Evolutionary conservation across 2,797 vertebrate species (phyloP).

Genomic region (Onychomys torridus): DNA sequence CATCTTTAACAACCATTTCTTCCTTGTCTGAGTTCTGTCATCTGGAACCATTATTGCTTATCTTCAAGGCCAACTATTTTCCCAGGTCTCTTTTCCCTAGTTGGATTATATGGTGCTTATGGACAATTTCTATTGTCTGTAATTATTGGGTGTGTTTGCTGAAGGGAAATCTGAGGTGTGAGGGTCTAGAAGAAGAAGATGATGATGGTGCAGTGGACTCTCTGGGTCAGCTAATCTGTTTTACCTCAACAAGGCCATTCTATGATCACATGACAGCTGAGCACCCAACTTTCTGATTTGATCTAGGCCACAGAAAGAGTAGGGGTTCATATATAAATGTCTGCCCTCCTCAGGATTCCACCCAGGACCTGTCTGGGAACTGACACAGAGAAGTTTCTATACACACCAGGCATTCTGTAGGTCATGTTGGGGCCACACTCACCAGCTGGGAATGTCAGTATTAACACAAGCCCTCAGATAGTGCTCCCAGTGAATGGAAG

Average conservation of each 20-base stretch:
- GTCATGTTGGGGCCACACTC: not conserved
- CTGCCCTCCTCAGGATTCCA: not conserved
- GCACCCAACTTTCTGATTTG: not conserved
- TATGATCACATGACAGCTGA: rapidly evolving
- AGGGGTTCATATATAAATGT: not conserved
- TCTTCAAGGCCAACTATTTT: not conserved
- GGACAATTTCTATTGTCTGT: not conserved
- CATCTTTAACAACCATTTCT: not conserved
- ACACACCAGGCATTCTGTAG: not conserved
- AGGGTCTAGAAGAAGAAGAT: not conserved
- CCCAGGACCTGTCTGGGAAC: too few relatives aligned
- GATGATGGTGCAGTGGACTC: not conserved
- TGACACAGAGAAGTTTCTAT: not conserved
- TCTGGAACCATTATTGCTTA: too few relatives aligned
- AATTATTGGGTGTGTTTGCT: not conserved
- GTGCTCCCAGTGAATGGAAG: not conserved
- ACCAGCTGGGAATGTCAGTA: not conserved
- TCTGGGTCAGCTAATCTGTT: not conserved
- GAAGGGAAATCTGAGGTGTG: not conserved
- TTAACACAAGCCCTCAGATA: not conserved
- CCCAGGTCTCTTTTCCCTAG: not conserved
- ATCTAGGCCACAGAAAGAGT: not conserved
- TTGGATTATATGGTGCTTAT: not conserved
- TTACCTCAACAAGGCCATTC: not conserved
- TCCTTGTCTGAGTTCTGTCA: not conserved